Base-by-base conservation (phyloP, 2,113 vertebrate genomes). In the Gracilinanus agilis region DNA sequence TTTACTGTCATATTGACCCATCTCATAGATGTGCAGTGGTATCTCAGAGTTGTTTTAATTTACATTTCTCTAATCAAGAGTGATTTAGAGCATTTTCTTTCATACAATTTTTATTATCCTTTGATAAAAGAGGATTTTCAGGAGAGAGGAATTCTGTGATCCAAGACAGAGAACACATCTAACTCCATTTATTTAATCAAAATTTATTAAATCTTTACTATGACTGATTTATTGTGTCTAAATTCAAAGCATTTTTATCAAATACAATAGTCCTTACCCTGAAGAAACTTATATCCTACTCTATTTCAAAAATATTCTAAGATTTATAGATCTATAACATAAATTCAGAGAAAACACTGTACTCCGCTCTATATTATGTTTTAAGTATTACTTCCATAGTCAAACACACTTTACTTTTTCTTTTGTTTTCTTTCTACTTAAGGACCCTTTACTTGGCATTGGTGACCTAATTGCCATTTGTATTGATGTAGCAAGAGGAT, bases 401-500 rank as follows among this genome's bases (percentile, higher is more conserved):
- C 25, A 55, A 44, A 53, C 40, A 90, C 12, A 90, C 56, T 54
- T 53, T n/a, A 44, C 40, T 8, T 3, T 93, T 89, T 34, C 53
- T 58, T 90, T 40, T 61, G 97, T 40, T 12, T 90, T n/a, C 53
- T 56, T 91, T 40, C 55, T 98, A 96, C 90, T 40, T 9, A 90
- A 93, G 9, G 53, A 92, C 9, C 83, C 94, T 89, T 54, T 97
- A 90, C 94, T 97, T 19, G 96, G 44, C 67, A 25, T 95, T 44
- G 27, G 7, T 55, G 93, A 95, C n/a, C 96, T 96, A n/a, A 91
- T 96, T 90, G 92, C 90, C 5, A 96, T 97, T 58, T 96, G 92
- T 92, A 24, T 94, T 90, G 91, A 96, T 95, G 92, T 94, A 90
- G 91, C 95, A 88, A 96, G 88, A 95, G 95, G 95, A 44, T 97